A percentile compares a stretch with the other conserved stretches of the same genome.
Evolutionary conservation across 1,140 invertebrate genomes (phyloP).

Genomic region (Drosophila setifemur): DNA sequence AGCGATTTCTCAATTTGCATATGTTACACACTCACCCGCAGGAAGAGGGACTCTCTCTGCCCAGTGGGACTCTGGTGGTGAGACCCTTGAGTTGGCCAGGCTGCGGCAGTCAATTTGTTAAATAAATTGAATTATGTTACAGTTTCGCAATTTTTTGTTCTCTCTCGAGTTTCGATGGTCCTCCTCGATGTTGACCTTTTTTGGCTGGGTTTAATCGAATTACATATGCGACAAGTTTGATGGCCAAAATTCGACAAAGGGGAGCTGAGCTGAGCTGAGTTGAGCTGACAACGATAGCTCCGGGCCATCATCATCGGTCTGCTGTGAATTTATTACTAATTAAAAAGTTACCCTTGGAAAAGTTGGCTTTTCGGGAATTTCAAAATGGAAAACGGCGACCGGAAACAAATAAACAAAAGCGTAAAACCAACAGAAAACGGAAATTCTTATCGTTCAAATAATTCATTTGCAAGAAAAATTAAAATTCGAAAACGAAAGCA

Average conservation of each 20-base stretch:
- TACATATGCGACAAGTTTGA: conserved; percentile 53
- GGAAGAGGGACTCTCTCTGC: conserved; percentile 17
- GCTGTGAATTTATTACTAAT: conserved; percentile 18
- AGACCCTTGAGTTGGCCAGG: conserved; percentile 42
- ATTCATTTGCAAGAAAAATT: conserved; percentile 32
- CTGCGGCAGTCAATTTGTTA: conserved; percentile 75
- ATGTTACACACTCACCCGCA: conserved; percentile 42
- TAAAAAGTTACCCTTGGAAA: conserved; percentile 7
- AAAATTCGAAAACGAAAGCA: conserved; percentile 17
- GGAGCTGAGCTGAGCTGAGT: too few relatives aligned
- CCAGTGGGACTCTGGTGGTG: conserved; percentile 19
- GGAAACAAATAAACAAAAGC: conserved; percentile 6
- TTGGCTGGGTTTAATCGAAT: conserved; percentile 47
- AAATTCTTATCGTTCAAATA: conserved; percentile 35
- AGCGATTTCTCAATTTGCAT: conserved; percentile 78
- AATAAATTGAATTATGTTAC: conserved; percentile 77
- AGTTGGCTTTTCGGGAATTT: not conserved
- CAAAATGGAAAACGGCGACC: not conserved
- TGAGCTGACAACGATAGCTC: conserved; percentile 1
- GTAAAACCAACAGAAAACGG: conserved; percentile 9
- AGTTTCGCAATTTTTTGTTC: conserved; percentile 23
- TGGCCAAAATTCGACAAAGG: conserved; percentile 17
- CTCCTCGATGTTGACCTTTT: conserved; percentile 44
- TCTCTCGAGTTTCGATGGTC: conserved; percentile 19
- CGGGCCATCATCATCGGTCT: not conserved